Evolutionary conservation across 2,797 vertebrate species (phyloP).

Genomic region (Zonotrichia albicollis): DNA sequence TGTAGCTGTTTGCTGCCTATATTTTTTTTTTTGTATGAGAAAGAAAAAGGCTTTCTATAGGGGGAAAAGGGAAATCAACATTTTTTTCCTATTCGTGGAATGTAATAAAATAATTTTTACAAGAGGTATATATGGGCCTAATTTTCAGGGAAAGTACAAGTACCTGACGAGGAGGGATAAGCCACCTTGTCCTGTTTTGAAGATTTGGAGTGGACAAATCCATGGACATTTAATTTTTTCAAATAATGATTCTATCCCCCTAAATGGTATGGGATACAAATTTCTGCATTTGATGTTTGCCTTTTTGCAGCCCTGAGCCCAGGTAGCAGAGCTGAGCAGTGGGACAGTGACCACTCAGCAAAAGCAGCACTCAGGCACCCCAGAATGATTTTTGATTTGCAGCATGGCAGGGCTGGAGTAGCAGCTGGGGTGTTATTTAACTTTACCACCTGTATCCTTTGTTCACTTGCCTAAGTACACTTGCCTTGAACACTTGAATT

Average conservation of each 20-base stretch:
- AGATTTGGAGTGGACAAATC: background rate
- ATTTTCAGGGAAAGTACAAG: background rate
- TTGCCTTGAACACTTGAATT: background rate
- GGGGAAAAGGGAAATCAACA: background rate
- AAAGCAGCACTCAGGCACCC: background rate
- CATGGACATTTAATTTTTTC: background rate
- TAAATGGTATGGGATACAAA: background rate
- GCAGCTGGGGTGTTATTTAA: conserved; percentile 7
- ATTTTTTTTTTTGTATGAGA: background rate
- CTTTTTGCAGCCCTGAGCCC: background rate
- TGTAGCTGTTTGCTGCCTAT: background rate
- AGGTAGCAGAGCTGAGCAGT: background rate
- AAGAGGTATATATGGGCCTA: background rate
- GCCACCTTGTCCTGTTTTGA: background rate
- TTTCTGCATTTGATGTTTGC: background rate
- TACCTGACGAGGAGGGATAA: background rate
- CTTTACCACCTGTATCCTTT: background rate
- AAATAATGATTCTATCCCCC: background rate
- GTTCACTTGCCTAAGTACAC: background rate
- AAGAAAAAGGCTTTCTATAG: background rate
- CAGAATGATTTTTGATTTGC: background rate
- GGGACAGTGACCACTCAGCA: background rate
- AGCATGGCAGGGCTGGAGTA: background rate
- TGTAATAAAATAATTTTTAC: background rate
- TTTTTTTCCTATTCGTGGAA: background rate